Base-by-base conservation (phyloP, 2,113 vertebrate species). In the Alces alces region DNA sequence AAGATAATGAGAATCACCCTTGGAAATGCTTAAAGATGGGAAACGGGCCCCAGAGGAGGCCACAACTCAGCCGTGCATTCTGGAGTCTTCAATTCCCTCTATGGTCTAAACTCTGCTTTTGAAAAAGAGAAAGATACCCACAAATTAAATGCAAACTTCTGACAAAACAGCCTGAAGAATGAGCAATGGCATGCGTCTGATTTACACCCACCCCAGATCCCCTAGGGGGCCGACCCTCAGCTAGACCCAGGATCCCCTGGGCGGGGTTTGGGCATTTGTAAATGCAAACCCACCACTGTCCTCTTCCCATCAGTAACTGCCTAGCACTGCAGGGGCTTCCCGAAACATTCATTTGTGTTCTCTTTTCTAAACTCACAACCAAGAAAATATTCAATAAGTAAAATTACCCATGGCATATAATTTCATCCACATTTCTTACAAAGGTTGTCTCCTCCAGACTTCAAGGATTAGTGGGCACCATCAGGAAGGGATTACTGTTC, bases 381-480 rank as follows among this genome's bases (percentile, higher is more conserved):
- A 78, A 91, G 95, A 95, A 97, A 96, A 95, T 84, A 94, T 89
- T 97, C 91, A 96, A 89, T 97, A 97, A 97, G 83, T 96, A 97
- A 95, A 97, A 97, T 95, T 87, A 87, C 61, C 88, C 96, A 43
- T 83, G 57, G 33, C 66, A 76, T 54, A 89, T 97, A 93, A 98
- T 98, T 96, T 97, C 70, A 91, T 94, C 94, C 97, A 97, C 93
- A 97, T 98, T 98, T 97, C 95, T 95, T 84, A 61, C 84, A 96
- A 93, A 95, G 80, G 84, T 95, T 97, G 97, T 95, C 96, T 96
- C 90, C 85, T 92, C 55, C 82, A 97, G 92, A 94, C 86, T 97
- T 94, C 82, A 83, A 15, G 23, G 19, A 64, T 85, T 85, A 66
- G 82, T 84, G 57, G 79, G 88, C 93, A 60, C 94, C 97, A 91